Base-by-base conservation (phyloP, 37 sponge, comb jelly and placozoan genomes). In the Amphimedon queenslandica region DNA sequence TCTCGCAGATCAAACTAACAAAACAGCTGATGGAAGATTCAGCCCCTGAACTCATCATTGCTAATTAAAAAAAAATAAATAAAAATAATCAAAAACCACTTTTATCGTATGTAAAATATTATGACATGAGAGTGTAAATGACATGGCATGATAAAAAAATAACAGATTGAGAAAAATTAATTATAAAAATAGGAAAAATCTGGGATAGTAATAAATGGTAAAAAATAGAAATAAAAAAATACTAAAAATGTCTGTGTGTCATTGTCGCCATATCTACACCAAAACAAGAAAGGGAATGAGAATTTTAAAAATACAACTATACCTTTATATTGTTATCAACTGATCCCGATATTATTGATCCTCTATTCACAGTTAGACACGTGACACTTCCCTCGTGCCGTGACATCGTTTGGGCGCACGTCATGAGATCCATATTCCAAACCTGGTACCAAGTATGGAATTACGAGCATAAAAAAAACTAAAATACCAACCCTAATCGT, bases 331-430 rank as follows among this genome's bases (percentile, higher is more conserved):
- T 71, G 65, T 73, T 64, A 63, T 92, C 92, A 35, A 87, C 80
- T 32, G 88, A 73, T 1, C 88, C 92, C 20, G 88, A 88, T 33
- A 68, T 87, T 18, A 87, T 56, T 74, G 84, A 80, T 16, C 88
- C 88, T 64, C 69, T 74, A 20, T 21, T 37, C 30, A 77, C 60
- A 25, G 72, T 61, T 8, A 96, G 69, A 58, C 96, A 92, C 4
- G 89, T 77, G 1, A 96, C 93, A 73, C 93, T 92, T 51, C 93
- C 93, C 64, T 96, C 90, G 67, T 96, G 96, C 1, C 96, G 79
- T 30, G 74, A 79, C 76, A 92, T 69, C 16, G 92, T 92, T 81
- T 96, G 96, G 2, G 67, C 63, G 28, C 90, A 92, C 3, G 72
- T 87, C 87, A 92, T 86, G 55, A 76, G 41, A 57, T 89, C 96